phyloP scores from a whole-genome alignment of 2,888 invertebrate genomes.

The Cryptosula pallasiana region DNA sequence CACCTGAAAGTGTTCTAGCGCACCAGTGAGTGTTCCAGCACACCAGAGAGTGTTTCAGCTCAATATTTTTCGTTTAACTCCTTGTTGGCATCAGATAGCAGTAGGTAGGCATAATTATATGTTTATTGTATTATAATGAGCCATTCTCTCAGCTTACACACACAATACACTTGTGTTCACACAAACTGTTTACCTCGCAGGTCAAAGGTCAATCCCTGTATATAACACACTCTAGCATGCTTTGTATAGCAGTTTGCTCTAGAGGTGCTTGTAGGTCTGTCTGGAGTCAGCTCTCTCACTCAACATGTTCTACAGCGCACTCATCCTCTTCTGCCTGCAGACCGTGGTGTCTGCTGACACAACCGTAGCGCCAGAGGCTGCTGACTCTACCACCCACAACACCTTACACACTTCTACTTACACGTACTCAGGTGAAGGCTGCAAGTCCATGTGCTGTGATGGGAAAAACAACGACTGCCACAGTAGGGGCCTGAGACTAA shows the following conservation, averaged over 20 bases:
- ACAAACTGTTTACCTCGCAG: not conserved
- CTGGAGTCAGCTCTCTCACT: not conserved
- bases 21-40: too few relatives aligned
- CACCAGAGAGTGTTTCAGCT: too few relatives aligned
- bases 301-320: not conserved
- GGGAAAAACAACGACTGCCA: slow-evolving; percentile 22
- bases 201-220: not conserved
- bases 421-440: slow-evolving; percentile 1
- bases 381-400: not conserved
- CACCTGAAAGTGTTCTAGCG: too few relatives aligned
- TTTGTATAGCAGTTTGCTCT: not conserved
- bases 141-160: too few relatives aligned
- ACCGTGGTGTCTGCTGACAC: too few relatives aligned
- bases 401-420: not conserved
- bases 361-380: not conserved
- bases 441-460: slow-evolving; percentile 10
- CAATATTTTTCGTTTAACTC: too few relatives aligned
- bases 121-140: too few relatives aligned
- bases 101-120: too few relatives aligned
- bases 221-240: not conserved
- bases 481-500: not conserved
- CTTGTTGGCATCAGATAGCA: too few relatives aligned
- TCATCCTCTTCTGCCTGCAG: not conserved
- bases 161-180: slow-evolving; percentile 2
- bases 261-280: not conserved